Percentiles rank a stretch among this genome's conserved stretches.
These are phyloP conservation scores for Malacosoma neustria DNA, from an alignment of 2,888 invertebrate species.

Conservation along the genomic window DNA sequence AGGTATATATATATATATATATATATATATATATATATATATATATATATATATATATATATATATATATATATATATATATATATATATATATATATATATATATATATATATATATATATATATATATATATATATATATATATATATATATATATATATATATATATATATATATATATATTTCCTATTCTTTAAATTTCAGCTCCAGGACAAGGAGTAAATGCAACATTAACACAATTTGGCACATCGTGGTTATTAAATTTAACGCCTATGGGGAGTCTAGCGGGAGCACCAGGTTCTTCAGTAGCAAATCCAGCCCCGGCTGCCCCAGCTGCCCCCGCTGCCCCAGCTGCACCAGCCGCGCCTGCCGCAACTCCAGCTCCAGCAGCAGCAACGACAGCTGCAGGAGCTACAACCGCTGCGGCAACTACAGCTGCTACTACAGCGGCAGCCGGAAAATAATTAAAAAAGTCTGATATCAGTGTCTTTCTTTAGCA, in stretches of 20 bases:
- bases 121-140: no score
- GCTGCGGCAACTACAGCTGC: conserved; percentile 7
- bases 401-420: conserved; percentile 11
- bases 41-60: no score
- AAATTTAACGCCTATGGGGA: conserved; percentile 19
- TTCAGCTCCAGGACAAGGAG: conserved; percentile 33
- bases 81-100: no score
- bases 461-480: conserved; percentile 3
- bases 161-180: no score
- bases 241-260: conserved; percentile 17
- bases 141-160: no score
- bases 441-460: conserved; percentile 12
- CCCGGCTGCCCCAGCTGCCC: conserved; percentile 14
- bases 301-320: conserved; percentile 15
- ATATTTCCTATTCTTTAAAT: no score
- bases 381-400: conserved; percentile 8
- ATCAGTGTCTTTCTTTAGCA: no score
- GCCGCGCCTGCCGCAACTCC: conserved; percentile 17
- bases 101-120: no score
- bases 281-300: conserved; percentile 7
- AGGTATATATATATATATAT: no score
- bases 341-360: conserved; percentile 13
- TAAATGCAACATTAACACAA: conserved; percentile 26
- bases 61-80: no score
- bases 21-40: no score